Base-by-base conservation (phyloP, 2,797 vertebrate genomes). In the Muscicapa comitata region DNA sequence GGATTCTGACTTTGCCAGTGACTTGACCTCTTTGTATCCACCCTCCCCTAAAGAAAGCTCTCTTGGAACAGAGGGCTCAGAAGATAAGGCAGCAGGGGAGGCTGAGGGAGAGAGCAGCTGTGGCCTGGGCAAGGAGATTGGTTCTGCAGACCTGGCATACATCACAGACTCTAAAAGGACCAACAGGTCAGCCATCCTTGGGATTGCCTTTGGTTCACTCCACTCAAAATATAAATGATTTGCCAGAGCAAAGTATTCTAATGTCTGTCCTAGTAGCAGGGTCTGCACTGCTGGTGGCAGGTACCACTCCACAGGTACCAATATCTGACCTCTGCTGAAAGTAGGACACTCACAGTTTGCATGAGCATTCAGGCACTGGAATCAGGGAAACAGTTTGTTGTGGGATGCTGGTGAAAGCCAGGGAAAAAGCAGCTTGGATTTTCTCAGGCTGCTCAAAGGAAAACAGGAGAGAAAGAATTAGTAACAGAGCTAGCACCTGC, bases 1-100 rank as follows among this genome's bases (percentile, higher is more conserved):
- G 11, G 97, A 98, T 83, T 97, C 91, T 1, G 98, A 98, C 82
- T 98, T 97, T 85, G 97, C 97, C 54, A 94, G 95, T 89, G 97
- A 97, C n/a, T 97, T 97, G n/a, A 93, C 96, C 1, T 97, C 97
- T 51, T 78, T 98, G 25, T 98, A 95, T 38, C 98, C 97, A 6
- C 94, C 98, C 38, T 98, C 97, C 16, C 97, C 97, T 51, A 97
- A 97, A 57, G 97, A 98, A 33, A 98, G 98, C 93, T 98, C 97
- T 94, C 97, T 98, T 77, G 98, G 98, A 88, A 94, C 97, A 59
- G 97, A 96, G 58, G 94, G 91, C 5, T 94, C 92, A 19, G 97
- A 95, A 82, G 92, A 88, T 7, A 95, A 95, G 50, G 31, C 59
- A 70, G 89, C 79, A 61, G 80, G 26, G 11, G 9, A 70, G 55